Percentiles rank a stretch among this genome's conserved stretches.
These are phyloP conservation scores for Sinocyclocheilus maitianheensis DNA, from an alignment of 2,113 vertebrate species.

Conservation along the genomic window DNA sequence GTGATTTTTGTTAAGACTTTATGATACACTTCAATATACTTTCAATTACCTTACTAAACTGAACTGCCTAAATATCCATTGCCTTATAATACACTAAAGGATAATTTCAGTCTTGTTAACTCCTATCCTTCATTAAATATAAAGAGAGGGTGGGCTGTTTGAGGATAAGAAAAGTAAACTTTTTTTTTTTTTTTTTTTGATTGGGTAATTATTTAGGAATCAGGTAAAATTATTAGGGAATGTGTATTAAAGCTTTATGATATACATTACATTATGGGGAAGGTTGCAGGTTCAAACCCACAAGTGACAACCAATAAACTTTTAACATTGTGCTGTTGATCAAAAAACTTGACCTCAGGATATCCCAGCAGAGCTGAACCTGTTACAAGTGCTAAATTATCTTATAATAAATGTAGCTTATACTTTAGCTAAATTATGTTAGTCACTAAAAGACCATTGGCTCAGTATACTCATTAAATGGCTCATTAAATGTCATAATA, in stretches of 20 bases:
- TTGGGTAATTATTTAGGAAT: not conserved
- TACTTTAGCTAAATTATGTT: not conserved
- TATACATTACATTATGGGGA: not conserved
- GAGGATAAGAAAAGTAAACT: not conserved
- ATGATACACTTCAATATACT: not conserved
- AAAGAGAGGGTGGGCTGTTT: not conserved
- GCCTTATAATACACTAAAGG: not conserved
- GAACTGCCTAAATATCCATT: not conserved
- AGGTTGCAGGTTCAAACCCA: not conserved
- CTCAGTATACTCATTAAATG: constrained; percentile 11
- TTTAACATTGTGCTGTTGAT: not conserved
- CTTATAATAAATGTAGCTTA: not conserved
- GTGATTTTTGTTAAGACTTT: no score
- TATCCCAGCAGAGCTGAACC: not conserved
- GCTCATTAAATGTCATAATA: constrained; percentile 20
- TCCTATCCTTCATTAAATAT: not conserved
- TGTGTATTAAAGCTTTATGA: not conserved
- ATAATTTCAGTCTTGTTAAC: not conserved
- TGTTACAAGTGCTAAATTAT: not conserved
- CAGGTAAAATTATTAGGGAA: not conserved
- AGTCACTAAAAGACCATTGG: constrained; percentile 6
- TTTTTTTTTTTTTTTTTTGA: not conserved
- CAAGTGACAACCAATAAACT: not conserved
- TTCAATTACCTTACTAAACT: not conserved
- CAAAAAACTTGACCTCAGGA: not conserved